Evolutionary conservation across 2,888 invertebrate genomes (phyloP).

Genomic region (Hirtodrosophila alboralis): DNA sequence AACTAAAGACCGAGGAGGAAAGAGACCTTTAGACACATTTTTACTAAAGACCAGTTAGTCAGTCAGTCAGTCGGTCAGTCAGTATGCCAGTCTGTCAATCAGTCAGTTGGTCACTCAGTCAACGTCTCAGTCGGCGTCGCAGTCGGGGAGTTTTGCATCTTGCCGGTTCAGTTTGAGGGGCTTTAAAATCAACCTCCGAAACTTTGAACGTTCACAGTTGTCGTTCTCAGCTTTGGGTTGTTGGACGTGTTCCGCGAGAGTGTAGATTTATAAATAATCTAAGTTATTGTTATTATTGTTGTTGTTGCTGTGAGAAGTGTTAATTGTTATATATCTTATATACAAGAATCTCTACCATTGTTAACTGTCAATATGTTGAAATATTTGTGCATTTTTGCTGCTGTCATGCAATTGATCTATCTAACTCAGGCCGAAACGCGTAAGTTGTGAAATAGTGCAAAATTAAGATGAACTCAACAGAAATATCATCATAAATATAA

Average conservation of each 20-base stretch:
- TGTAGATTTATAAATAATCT: slow-evolving; percentile 11
- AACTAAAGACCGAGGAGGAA: slow-evolving; percentile 22
- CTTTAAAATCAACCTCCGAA: slow-evolving; percentile 63
- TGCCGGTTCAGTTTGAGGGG: slow-evolving; percentile 16
- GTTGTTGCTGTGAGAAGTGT: slow-evolving; percentile 2
- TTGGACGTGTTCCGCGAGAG: slow-evolving; percentile 44
- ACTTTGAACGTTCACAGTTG: slow-evolving; percentile 54
- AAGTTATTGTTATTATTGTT: slow-evolving; percentile 1
- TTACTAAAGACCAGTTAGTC: slow-evolving; percentile 28
- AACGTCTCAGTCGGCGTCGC: slow-evolving; percentile 10
- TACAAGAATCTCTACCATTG: neutral
- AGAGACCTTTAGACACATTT: slow-evolving; percentile 33
- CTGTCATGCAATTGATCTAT: slow-evolving; percentile 38
- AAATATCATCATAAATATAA: no score
- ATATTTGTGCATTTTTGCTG: slow-evolving; percentile 41
- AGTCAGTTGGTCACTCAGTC: slow-evolving; percentile 10
- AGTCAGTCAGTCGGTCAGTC: slow-evolving; percentile 17
- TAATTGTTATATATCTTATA: slow-evolving; percentile 7
- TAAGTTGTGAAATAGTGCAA: slow-evolving; percentile 42
- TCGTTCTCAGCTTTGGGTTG: slow-evolving; percentile 59
- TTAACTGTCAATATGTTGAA: slow-evolving; percentile 52
- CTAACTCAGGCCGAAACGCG: slow-evolving; percentile 50
- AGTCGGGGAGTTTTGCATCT: slow-evolving; percentile 20
- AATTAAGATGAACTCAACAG: no score
- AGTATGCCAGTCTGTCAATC: slow-evolving; percentile 24